phyloP scores from a whole-genome alignment of 2,113 vertebrate genomes.

The Neogale vison region DNA sequence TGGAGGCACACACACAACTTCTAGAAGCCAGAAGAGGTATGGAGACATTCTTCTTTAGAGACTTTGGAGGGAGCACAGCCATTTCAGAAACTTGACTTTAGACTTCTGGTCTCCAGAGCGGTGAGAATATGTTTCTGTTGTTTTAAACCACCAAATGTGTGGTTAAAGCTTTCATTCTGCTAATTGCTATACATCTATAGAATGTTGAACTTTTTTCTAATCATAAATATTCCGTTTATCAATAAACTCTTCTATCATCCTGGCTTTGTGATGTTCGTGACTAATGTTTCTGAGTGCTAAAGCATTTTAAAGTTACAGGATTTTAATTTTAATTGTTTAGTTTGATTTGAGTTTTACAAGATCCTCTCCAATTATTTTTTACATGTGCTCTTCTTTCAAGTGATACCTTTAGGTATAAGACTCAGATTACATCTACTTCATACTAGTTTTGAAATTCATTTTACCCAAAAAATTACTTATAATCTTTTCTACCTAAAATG shows the following conservation, averaged over 20 bases:
- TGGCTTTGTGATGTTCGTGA: neutral
- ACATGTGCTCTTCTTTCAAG: neutral
- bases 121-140: neutral
- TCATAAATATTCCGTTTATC: neutral
- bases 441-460: neutral
- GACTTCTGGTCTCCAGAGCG: neutral
- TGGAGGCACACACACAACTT: neutral
- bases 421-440: neutral
- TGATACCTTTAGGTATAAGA: neutral
- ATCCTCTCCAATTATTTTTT: neutral
- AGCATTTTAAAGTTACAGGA: neutral
- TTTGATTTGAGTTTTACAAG: neutral
- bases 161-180: neutral
- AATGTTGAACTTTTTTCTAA: neutral
- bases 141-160: neutral
- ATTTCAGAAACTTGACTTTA: neutral
- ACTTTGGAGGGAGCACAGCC: neutral
- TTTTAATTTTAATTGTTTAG: neutral
- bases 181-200: neutral
- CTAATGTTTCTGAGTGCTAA: neutral
- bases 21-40: neutral
- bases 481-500: neutral
- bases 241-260: neutral
- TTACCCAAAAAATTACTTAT: neutral
- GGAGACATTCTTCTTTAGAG: neutral